A percentile compares a stretch with the other conserved stretches of the same genome.
These are phyloP conservation scores for Drosophila pseudoobscura DNA, from an alignment of 1,140 invertebrate genomes.

Conservation along the genomic window DNA sequence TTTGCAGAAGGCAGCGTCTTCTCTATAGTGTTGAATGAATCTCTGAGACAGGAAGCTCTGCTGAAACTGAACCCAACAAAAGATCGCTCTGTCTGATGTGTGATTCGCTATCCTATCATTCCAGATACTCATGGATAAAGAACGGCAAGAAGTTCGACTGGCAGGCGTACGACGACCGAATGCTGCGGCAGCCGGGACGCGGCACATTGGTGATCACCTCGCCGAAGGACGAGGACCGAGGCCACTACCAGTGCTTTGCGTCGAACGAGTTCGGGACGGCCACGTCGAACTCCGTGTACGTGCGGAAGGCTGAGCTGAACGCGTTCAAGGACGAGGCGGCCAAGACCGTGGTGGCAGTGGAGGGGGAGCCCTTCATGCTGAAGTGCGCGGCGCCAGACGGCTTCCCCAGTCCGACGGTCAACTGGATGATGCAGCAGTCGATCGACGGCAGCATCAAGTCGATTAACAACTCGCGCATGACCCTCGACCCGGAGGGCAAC, in stretches of 20 bases:
- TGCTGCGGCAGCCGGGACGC: conserved; percentile 94
- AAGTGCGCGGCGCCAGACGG: conserved; percentile 95
- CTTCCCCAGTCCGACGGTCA: conserved; percentile 96
- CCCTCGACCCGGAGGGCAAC: conserved; percentile 96
- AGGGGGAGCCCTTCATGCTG: conserved; percentile 94
- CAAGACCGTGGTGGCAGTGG: conserved; percentile 88
- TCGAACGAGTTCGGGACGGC: conserved; percentile 97
- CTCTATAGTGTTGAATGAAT: too few relatives aligned
- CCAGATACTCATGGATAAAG: conserved; percentile 97
- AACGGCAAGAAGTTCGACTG: conserved; percentile 96
- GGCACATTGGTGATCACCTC: conserved; percentile 95
- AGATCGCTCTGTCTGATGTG: too few relatives aligned
- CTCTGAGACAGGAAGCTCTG: too few relatives aligned
- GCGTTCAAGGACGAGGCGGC: conserved; percentile 92
- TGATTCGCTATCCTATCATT: conserved; percentile 31
- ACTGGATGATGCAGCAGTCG: conserved; percentile 94
- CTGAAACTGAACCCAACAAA: too few relatives aligned
- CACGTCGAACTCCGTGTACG: conserved; percentile 96
- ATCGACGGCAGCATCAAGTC: conserved; percentile 90
- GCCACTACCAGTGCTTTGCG: conserved; percentile 99
- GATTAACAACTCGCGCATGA: conserved; percentile 96
- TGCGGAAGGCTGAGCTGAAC: conserved; percentile 96
- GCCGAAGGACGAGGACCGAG: conserved; percentile 95
- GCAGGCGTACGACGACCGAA: conserved; percentile 95
- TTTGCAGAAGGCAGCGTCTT: too few relatives aligned